Evolutionary conservation across 64 coral and sea anemone genomes (phyloP), one percentile per base, ranked within the genome.

Genomic region (Catalaphyllia jardinei): DNA sequence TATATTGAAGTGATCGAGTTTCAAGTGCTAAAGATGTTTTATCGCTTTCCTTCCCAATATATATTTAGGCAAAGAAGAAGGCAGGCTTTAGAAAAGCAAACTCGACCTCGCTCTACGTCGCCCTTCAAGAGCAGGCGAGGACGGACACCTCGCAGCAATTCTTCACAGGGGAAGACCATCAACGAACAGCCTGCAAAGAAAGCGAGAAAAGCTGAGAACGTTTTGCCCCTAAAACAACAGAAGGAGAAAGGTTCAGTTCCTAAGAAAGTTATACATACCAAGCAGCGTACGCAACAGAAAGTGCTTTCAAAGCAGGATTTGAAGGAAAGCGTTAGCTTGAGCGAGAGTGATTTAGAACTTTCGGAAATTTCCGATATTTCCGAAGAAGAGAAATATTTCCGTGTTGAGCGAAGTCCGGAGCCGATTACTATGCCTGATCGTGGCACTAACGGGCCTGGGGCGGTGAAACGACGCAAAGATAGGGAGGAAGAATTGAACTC

Each of bases 261-360:
- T 27, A 85, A 71, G 11, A 85, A 71, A 29, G 4, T 18, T 12
- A 67, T 28, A 71, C 20, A 20, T 1, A 25, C 13, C 10, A 65
- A 67, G 61, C 57, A 29, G 57, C 79, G 29, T 61, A 63, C 13
- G 20, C 29, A 31, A 0, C 78, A 62, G 13, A 24, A 83, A 67
- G 29, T 10, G 5, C 5, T 29, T 85, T 17, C 81, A 24, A 71
- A 17, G 16, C 71, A 69, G 11, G 39, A 51, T 50, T 14, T 28
- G 33, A 65, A 85, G n/a, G 54, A 39, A 14, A 67, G 38, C 16
- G 62, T 85, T 8, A 85, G 38, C 22, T 71, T 92, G 60, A 92
- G 90, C 62, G 90, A 92, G 15, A 92, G 90, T 14, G 90, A 92
- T 6, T 80, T 92, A 18, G 83, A 92, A 67, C 73, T 92, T 51